Evolutionary conservation across 1,140 invertebrate genomes (phyloP).

Genomic region (Asobara japonica): DNA sequence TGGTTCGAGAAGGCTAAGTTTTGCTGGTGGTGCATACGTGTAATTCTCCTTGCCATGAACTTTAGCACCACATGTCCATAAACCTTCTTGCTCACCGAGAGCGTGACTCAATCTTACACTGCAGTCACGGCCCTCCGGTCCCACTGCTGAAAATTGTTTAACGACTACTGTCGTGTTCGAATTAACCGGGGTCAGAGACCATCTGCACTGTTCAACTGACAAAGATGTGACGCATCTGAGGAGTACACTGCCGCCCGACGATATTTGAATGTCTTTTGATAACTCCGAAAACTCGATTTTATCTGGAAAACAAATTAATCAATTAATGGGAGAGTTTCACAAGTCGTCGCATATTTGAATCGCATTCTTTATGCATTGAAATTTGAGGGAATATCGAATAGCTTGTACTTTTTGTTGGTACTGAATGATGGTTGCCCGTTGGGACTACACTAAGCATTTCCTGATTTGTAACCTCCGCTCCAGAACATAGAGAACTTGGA

Average conservation of each 20-base stretch:
- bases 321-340: neutral
- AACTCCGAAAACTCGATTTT: constrained; percentile 61
- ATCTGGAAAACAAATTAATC: constrained; percentile 42
- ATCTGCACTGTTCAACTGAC: constrained; percentile 61
- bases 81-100: constrained; percentile 56
- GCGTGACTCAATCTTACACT: constrained; percentile 60
- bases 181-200: constrained; percentile 60
- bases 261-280: constrained; percentile 62
- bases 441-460: too few species aligned
- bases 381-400: neutral
- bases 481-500: too few species aligned
- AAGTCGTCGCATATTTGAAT: neutral
- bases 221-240: constrained; percentile 58
- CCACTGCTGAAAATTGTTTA: constrained; percentile 58
- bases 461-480: too few species aligned
- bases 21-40: constrained; percentile 63
- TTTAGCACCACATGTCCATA: constrained; percentile 62
- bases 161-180: constrained; percentile 62
- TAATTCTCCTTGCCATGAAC: constrained; percentile 54
- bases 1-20: constrained; percentile 63
- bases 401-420: neutral
- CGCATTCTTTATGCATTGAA: too few species aligned
- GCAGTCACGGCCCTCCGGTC: constrained; percentile 59
- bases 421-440: too few species aligned
- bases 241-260: constrained; percentile 56